Conservation (phyloP, 2,797 vertebrate genomes). For the Steatocranus sp. region DNA sequence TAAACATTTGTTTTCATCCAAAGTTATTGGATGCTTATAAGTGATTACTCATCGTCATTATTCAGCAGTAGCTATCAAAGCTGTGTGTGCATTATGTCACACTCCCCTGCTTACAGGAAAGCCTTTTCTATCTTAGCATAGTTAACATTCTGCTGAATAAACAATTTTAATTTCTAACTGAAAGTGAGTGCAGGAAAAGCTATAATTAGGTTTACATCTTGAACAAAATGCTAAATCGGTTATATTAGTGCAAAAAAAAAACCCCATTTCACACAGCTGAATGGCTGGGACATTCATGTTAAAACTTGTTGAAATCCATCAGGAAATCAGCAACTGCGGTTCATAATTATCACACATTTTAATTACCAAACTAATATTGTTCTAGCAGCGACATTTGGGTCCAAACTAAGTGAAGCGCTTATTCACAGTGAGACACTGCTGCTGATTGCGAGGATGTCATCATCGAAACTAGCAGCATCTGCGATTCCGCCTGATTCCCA, state of each 20-base stretch:
- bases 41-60: conserved; percentile 36
- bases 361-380: conserved; percentile 57
- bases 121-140: background rate
- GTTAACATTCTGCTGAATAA: background rate
- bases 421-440: conserved; percentile 21
- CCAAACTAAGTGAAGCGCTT: conserved; percentile 13
- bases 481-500: conserved; percentile 51
- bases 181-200: conserved; percentile 3
- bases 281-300: conserved; percentile 14
- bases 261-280: background rate
- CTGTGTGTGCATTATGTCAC: conserved; percentile 16
- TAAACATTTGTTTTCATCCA: conserved; percentile 10
- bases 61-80: conserved; percentile 37
- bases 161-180: background rate
- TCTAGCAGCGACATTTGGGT: conserved; percentile 32
- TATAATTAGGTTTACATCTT: conserved; percentile 32
- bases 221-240: conserved; percentile 21
- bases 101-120: conserved; percentile 5
- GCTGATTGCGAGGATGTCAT: conserved; percentile 39
- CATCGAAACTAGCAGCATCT: conserved; percentile 49
- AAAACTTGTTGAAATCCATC: conserved; percentile 51
- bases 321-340: conserved; percentile 45
- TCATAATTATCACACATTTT: conserved; percentile 56
- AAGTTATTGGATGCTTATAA: conserved; percentile 43
- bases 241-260: background rate